Conservation (phyloP, 2,888 invertebrate genomes). For the Eudasyphora cyanicolor region DNA sequence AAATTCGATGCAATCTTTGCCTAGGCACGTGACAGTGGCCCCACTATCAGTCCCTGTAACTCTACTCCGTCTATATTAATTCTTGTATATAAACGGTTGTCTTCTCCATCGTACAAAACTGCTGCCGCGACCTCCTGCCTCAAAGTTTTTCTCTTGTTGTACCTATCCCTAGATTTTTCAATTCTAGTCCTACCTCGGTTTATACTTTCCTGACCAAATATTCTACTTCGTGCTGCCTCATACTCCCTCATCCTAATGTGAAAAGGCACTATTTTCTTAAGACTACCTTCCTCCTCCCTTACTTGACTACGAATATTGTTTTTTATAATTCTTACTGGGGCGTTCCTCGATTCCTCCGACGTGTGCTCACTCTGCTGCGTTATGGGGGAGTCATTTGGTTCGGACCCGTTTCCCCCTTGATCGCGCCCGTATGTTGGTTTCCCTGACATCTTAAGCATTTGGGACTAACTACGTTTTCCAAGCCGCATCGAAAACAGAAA, state of each 20-base stretch:
- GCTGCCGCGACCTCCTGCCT: neutral
- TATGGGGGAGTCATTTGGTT: too few species aligned
- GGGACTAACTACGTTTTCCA: neutral
- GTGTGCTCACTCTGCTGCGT: too few species aligned
- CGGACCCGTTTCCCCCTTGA: too few species aligned
- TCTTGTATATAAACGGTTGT: too few species aligned
- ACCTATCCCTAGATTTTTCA: too few species aligned
- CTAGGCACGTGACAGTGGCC: neutral
- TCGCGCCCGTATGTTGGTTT: neutral
- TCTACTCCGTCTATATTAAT: neutral
- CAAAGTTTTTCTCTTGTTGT: neutral
- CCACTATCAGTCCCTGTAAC: slow-evolving; percentile 10
- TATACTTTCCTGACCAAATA: neutral
- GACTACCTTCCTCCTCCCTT: neutral
- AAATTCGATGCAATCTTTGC: neutral
- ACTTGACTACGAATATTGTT: neutral
- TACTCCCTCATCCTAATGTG: neutral
- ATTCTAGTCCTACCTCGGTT: too few species aligned
- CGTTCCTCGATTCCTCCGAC: too few species aligned
- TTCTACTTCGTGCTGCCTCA: neutral
- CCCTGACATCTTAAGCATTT: neutral
- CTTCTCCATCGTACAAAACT: too few species aligned
- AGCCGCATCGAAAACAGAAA: too few species aligned
- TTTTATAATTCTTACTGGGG: too few species aligned
- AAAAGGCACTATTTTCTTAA: neutral